Percentiles rank a stretch among this genome's conserved stretches.
These are phyloP conservation scores for Drosophila rhopaloa DNA, from an alignment of 1,140 invertebrate genomes.

Conservation along the genomic window DNA sequence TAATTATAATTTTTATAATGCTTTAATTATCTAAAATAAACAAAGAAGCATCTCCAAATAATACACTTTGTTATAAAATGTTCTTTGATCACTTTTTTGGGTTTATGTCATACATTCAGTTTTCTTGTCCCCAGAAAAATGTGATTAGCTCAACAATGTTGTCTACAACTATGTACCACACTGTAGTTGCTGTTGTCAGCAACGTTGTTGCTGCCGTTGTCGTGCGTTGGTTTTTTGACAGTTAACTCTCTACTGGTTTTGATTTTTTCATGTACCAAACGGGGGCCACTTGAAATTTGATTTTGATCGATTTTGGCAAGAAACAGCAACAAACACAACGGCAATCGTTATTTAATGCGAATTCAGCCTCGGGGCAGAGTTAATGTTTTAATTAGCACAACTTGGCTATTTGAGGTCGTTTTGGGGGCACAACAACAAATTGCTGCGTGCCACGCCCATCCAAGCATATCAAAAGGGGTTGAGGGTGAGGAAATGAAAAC, in stretches of 20 bases:
- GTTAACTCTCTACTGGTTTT: slow-evolving; percentile 50
- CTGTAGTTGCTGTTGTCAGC: slow-evolving; percentile 32
- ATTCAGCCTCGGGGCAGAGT: slow-evolving; percentile 35
- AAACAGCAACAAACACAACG: slow-evolving; percentile 16
- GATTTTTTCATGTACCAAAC: slow-evolving; percentile 24
- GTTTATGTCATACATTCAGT: too few species aligned
- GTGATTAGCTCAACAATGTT: not conserved
- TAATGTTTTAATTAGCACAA: slow-evolving; percentile 54
- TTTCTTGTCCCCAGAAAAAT: too few species aligned
- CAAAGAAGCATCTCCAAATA: too few species aligned
- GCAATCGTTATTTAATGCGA: slow-evolving; percentile 33
- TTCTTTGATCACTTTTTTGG: too few species aligned
- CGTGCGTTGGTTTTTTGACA: slow-evolving; percentile 41
- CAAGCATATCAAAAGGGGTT: slow-evolving; percentile 8
- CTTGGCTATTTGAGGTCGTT: slow-evolving; percentile 23
- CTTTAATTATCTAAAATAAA: too few species aligned
- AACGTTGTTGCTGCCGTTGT: slow-evolving; percentile 34
- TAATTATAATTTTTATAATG: too few species aligned
- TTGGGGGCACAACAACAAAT: not conserved
- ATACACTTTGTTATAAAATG: too few species aligned
- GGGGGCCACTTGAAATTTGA: slow-evolving; percentile 33
- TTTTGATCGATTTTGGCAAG: slow-evolving; percentile 30
- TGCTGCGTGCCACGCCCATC: slow-evolving; percentile 26
- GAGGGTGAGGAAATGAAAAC: slow-evolving; percentile 3
- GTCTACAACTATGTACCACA: slow-evolving; percentile 5